These are phyloP conservation scores for Halcyon senegalensis DNA, from an alignment of 2,113 vertebrate species.

Conservation along the genomic window DNA sequence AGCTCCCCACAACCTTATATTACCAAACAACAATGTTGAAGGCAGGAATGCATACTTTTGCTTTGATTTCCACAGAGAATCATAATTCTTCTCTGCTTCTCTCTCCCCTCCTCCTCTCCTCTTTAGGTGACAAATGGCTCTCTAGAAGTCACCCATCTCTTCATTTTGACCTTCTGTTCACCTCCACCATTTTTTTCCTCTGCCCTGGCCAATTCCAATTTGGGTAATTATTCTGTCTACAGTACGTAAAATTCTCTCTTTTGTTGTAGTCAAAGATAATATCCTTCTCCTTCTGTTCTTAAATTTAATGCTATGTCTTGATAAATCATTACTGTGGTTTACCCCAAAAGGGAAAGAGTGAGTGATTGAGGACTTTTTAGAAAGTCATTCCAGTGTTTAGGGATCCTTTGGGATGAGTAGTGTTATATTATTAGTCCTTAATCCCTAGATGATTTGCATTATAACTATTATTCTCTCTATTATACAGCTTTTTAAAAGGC, in stretches of 20 bases:
- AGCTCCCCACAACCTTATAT: constrained; percentile 74
- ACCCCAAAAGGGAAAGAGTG: constrained; percentile 32
- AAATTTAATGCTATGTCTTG: constrained; percentile 36
- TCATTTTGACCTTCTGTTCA: constrained; percentile 71
- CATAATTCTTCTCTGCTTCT: constrained; percentile 65
- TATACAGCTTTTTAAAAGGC: constrained; percentile 6
- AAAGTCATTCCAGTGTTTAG: constrained; percentile 35
- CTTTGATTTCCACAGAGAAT: constrained; percentile 75
- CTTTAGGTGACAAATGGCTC: constrained; percentile 70
- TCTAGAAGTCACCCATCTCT: constrained; percentile 65
- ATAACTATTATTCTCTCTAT: constrained; percentile 12
- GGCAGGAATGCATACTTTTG: constrained; percentile 69
- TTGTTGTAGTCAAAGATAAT: constrained; percentile 53
- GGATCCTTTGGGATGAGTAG: constrained; percentile 41
- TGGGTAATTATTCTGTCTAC: constrained; percentile 72
- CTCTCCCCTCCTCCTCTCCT: constrained; percentile 18
- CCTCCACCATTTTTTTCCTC: constrained; percentile 50
- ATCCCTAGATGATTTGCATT: constrained; percentile 35
- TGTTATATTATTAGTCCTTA: constrained; percentile 53
- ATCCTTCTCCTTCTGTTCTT: constrained; percentile 55
- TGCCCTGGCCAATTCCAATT: constrained; percentile 49
- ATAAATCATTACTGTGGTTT: constrained; percentile 54
- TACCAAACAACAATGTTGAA: constrained; percentile 72
- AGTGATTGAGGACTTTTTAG: constrained; percentile 50
- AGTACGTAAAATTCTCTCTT: constrained; percentile 52